phyloP scores from a whole-genome alignment of 2,888 invertebrate genomes.

The Fragum sueziense region DNA sequence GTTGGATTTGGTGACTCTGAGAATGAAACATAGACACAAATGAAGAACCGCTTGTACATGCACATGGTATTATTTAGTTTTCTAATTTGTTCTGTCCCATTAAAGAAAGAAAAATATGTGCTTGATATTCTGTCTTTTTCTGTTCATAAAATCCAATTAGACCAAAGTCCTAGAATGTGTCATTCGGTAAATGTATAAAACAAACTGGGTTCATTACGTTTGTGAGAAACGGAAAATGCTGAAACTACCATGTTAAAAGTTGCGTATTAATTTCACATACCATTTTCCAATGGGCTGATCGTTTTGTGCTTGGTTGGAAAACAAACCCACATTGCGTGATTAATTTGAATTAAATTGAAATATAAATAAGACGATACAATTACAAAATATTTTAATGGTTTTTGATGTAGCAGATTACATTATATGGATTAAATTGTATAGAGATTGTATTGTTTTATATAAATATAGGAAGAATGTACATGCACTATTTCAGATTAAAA shows the following conservation, averaged over 20 bases:
- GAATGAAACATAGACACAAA: too few species aligned
- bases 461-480: background rate
- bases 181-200: too few species aligned
- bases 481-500: too few species aligned
- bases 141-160: too few species aligned
- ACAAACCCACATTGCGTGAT: conserved; percentile 14
- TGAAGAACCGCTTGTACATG: too few species aligned
- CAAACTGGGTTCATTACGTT: too few species aligned
- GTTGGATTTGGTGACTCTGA: too few species aligned
- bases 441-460: conserved; percentile 14
- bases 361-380: conserved; percentile 21
- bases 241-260: conserved; percentile 1
- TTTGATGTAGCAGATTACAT: conserved; percentile 14
- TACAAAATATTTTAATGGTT: conserved; percentile 22
- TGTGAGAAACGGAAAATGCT: conserved; percentile 6
- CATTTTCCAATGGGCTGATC: background rate
- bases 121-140: too few species aligned
- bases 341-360: conserved; percentile 22
- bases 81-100: too few species aligned
- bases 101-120: too few species aligned
- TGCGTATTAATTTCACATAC: conserved; percentile 10
- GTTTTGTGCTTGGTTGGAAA: background rate
- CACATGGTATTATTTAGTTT: too few species aligned
- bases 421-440: background rate
- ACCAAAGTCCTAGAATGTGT: too few species aligned